These are phyloP conservation scores for Phaedon cochleariae DNA, from an alignment of 2,888 invertebrate genomes.

Conservation along the genomic window DNA sequence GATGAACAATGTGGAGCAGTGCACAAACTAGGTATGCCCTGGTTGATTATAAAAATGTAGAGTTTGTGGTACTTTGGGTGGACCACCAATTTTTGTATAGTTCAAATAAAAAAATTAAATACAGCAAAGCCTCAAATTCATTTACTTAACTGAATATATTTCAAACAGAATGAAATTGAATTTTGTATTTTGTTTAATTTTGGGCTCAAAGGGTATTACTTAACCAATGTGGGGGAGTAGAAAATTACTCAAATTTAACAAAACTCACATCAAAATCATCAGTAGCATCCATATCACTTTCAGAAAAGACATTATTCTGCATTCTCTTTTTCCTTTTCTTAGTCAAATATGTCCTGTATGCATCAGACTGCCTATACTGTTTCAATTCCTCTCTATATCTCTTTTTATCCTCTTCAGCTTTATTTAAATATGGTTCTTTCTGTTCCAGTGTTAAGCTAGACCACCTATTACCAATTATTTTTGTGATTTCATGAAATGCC, in stretches of 20 bases:
- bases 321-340: slow-evolving; percentile 63
- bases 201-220: no score
- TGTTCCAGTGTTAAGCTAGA: slow-evolving; percentile 64
- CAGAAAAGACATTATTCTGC: slow-evolving; percentile 60
- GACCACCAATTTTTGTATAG: no score
- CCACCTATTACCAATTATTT: slow-evolving; percentile 67
- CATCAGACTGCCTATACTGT: slow-evolving; percentile 66
- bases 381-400: slow-evolving; percentile 66
- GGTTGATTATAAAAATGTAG: no score
- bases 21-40: no score
- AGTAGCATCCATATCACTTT: slow-evolving; percentile 65
- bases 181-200: no score
- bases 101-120: no score
- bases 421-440: slow-evolving; percentile 66
- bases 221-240: not conserved
- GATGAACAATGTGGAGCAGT: no score
- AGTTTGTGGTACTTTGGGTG: no score
- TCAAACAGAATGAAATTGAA: no score
- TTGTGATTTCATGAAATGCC: slow-evolving; percentile 68
- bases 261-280: slow-evolving; percentile 64
- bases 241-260: not conserved
- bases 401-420: slow-evolving; percentile 67
- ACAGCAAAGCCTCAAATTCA: no score
- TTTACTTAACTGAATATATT: no score
- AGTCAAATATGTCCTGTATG: slow-evolving; percentile 65